Base-by-base conservation (phyloP, 2,797 vertebrate species). In the Astyanax mexicanus region DNA sequence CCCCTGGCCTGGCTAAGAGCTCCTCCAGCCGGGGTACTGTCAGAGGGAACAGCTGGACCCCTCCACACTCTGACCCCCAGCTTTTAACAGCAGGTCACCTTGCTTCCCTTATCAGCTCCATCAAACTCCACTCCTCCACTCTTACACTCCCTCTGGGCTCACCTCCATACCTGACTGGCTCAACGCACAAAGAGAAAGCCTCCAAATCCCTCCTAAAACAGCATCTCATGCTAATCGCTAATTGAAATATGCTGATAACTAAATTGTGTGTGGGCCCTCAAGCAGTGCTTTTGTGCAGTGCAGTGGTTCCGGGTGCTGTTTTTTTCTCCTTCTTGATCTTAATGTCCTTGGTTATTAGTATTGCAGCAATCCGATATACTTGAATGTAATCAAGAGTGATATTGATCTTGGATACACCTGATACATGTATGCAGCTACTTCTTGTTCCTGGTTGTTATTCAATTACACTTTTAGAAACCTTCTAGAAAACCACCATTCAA, bases 31-130 rank as follows among this genome's bases (percentile, higher is more conserved):
- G 38, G 58, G 71, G 38, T 79, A 69, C 78, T 79, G 74, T 84
- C 79, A 75, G 57, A 55, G 74, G 61, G 62, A 83, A 79, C 83
- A 83, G 81, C 81, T 81, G 83, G 81, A 71, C 72, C 45, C 64
- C 57, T 72, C 71, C 49, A 74, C 64, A 21, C 47, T 79, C 54
- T 66, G 69, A 73, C 75, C 75, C 64, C 73, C 65, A 68, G 79
- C 65, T 79, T 77, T 79, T 64, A 81, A 84, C 58, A 49, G 73
- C 66, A 51, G 72, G 67, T 79, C 69, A 77, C 72, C 78, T 84
- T 82, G 72, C 70, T 65, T 58, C 45, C 51, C 62, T 29, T 42
- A 79, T 37, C 42, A 62, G 32, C 62, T n/a, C 58, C 66, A 60
- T 69, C 74, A 78, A 64, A 68, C 67, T 60, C 51, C 19, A 74